phyloP scores from a whole-genome alignment of 2,888 invertebrate species.

The Spisula solida region DNA sequence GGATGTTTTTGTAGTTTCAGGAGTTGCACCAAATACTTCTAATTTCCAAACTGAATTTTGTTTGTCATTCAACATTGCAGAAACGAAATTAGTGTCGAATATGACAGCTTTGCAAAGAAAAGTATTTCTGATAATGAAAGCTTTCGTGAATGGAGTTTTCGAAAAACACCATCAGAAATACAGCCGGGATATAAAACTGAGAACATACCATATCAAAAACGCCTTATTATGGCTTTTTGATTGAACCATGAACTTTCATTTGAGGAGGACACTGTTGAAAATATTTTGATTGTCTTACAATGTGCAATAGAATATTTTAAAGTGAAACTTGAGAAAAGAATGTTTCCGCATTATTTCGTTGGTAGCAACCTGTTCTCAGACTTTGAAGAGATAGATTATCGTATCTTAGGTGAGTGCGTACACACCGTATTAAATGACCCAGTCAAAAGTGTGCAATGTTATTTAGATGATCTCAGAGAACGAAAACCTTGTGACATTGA shows the following conservation, averaged over 20 bases:
- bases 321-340: background rate
- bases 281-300: constrained; percentile 27
- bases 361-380: constrained; percentile 51
- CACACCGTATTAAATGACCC: constrained; percentile 32
- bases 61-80: constrained; percentile 65
- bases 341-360: constrained; percentile 57
- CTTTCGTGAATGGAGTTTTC: constrained; percentile 56
- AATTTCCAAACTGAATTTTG: constrained; percentile 61
- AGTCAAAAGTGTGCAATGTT: constrained; percentile 34
- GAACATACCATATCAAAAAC: constrained; percentile 71
- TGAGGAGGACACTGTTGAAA: constrained; percentile 38
- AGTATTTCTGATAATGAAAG: constrained; percentile 60
- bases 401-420: constrained; percentile 37
- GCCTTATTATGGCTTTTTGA: constrained; percentile 67
- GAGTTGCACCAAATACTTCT: constrained; percentile 45
- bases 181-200: constrained; percentile 43
- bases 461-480: constrained; percentile 41
- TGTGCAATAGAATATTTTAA: constrained; percentile 33
- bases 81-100: constrained; percentile 52
- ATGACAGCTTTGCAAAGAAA: constrained; percentile 50
- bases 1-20: constrained; percentile 61
- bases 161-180: constrained; percentile 15
- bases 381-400: constrained; percentile 27
- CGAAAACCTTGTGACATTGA: constrained; percentile 20
- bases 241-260: constrained; percentile 34